phyloP scores from a whole-genome alignment of 2,113 vertebrate genomes.

The Phyllostomus discolor region DNA sequence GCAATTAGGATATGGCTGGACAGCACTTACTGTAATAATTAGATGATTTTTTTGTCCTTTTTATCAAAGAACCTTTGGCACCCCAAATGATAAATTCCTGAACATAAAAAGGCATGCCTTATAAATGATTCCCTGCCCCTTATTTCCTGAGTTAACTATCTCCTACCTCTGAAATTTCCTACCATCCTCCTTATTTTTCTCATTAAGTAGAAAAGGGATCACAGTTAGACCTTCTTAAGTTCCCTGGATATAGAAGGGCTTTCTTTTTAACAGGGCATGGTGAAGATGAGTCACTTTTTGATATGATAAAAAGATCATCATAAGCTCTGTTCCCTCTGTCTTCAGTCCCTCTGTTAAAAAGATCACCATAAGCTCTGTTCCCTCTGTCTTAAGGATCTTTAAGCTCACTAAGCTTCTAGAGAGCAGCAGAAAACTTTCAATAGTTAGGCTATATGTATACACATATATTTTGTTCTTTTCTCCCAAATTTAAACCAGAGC shows the following conservation, averaged over 20 bases:
- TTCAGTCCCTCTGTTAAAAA: not conserved
- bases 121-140: not conserved
- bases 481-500: not conserved
- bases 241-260: not conserved
- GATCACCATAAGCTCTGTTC: not conserved
- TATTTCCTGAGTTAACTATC: not conserved
- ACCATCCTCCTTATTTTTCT: not conserved
- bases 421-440: not conserved
- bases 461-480: not conserved
- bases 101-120: not conserved
- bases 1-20: not conserved
- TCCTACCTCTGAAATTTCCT: not conserved
- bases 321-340: not conserved
- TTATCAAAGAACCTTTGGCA: not conserved
- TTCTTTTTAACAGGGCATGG: not conserved
- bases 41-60: not conserved
- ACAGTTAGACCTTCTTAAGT: not conserved
- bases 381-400: not conserved
- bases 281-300: not conserved
- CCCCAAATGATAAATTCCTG: not conserved
- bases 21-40: not conserved
- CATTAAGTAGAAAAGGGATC: not conserved
- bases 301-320: not conserved
- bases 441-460: not conserved
- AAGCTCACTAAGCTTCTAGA: not conserved